Percentiles rank a stretch among this genome's conserved stretches.
phyloP scores from a whole-genome alignment of 1,140 invertebrate genomes.

The Ips nitidus region DNA sequence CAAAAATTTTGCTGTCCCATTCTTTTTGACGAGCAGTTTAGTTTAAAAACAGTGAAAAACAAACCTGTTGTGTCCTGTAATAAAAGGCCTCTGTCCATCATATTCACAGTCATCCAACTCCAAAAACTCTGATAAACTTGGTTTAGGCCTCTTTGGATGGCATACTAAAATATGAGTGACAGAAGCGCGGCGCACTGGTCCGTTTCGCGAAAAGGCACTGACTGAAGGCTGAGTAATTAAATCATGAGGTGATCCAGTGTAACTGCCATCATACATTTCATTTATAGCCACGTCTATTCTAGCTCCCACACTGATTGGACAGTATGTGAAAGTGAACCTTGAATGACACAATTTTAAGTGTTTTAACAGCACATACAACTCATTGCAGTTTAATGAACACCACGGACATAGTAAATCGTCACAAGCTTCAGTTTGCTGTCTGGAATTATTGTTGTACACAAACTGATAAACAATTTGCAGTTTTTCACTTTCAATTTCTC shows the following conservation, averaged over 20 bases:
- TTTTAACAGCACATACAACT: constrained; percentile 86
- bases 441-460: constrained; percentile 91
- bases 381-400: constrained; percentile 88
- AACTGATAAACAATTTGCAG: constrained; percentile 92
- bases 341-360: constrained; percentile 93
- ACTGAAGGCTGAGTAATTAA: constrained; percentile 67
- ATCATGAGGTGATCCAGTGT: constrained; percentile 89
- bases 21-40: not conserved
- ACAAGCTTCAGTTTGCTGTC: constrained; percentile 92
- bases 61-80: constrained; percentile 77
- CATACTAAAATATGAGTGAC: constrained; percentile 90
- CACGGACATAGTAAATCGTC: constrained; percentile 92
- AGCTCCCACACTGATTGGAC: constrained; percentile 79
- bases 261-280: constrained; percentile 93
- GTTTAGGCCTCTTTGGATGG: constrained; percentile 68
- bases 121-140: constrained; percentile 81
- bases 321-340: constrained; percentile 89
- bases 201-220: constrained; percentile 68
- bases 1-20: not conserved
- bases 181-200: constrained; percentile 80
- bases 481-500: constrained; percentile 49
- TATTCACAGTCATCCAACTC: constrained; percentile 79
- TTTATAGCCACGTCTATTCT: constrained; percentile 94
- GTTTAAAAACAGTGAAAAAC: not conserved
- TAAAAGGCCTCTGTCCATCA: constrained; percentile 78